Evolutionary conservation across 2,888 invertebrate species (phyloP), one percentile per base, ranked within the genome.

Genomic region (Andrena flavipes): DNA sequence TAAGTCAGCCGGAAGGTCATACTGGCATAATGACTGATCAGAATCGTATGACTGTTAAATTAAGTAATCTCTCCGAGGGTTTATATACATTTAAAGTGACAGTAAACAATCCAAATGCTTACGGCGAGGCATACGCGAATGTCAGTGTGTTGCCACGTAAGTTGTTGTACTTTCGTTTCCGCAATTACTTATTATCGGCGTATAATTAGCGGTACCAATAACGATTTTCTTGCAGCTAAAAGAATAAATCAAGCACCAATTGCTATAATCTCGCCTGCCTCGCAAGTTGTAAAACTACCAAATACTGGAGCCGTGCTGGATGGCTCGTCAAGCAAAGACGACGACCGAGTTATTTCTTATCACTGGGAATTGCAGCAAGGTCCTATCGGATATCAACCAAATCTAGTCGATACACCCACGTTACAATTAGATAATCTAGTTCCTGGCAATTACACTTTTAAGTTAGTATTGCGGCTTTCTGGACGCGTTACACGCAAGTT

Each of bases 361-460:
- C 97, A 97, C 92, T 99, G 99, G 99, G 98, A 99, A 93, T 95
- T 98, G 48, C 97, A 97, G 49, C 96, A 97, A 75, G 98, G 98
- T 0, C 99, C 99, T 0, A 94, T 96, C 72, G 97, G 97, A 26
- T 98, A 98, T 94, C 97, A 97, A 90, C 97, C 98, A 0, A 96
- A 96, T 70, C 94, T 98, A 35, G 95, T 96, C 82, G 97, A 98
- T 85, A 96, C 96, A 0, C 96, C 97, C 2, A 98, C 98, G 0
- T 94, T 99, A 16, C 97, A 98, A 84, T 94, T 99, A 51, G 97
- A 97, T 84, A 97, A 98, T 93, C 95, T 99, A 8, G 96, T 97
- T 71, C 97, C 98, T 0, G 99, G 99, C 79, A 98, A 98, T 94
- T 98, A 98, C 90, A 97, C 97, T 0, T 98, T 98, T 92, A 97